Conservation (phyloP, 2,797 vertebrate genomes). For the Odontamblyopus lacepedii region DNA sequence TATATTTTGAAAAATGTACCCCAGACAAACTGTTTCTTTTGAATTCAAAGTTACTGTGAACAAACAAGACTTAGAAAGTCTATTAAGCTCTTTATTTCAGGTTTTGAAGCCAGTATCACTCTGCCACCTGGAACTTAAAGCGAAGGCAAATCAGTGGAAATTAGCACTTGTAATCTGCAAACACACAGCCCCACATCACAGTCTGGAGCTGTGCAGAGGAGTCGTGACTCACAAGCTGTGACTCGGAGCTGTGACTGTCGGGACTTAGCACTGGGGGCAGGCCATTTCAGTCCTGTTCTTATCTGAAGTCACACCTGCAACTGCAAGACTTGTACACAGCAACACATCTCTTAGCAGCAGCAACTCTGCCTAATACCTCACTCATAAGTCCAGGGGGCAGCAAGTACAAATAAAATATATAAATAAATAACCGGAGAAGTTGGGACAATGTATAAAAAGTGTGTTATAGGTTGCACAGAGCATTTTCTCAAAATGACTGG, state of each 20-base stretch:
- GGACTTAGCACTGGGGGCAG: constrained; percentile 15
- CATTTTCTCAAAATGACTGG: neutral
- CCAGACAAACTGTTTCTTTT: neutral
- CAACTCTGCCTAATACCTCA: constrained; percentile 47
- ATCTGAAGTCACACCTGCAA: constrained; percentile 62
- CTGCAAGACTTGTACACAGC: constrained; percentile 42
- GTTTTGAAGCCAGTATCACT: constrained; percentile 5
- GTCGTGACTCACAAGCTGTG: constrained; percentile 1
- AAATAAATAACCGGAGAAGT: neutral
- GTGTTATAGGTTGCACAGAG: neutral
- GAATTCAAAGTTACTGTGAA: neutral
- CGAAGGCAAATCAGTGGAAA: neutral
- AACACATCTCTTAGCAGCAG: constrained; percentile 28
- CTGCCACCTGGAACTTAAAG: neutral
- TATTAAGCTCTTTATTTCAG: neutral
- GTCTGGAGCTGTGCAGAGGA: neutral
- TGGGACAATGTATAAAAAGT: neutral
- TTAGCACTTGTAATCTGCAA: constrained; percentile 4
- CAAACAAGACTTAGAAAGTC: neutral
- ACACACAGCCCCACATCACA: neutral
- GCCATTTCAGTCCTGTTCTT: constrained; percentile 50
- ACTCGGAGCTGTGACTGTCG: constrained; percentile 22
- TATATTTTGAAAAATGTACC: too few species aligned
- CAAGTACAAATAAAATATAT: constrained; percentile 9
- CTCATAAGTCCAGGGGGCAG: constrained; percentile 26